These are phyloP conservation scores for Cataglyphis livida DNA, from an alignment of 2,888 invertebrate genomes.

Conservation along the genomic window DNA sequence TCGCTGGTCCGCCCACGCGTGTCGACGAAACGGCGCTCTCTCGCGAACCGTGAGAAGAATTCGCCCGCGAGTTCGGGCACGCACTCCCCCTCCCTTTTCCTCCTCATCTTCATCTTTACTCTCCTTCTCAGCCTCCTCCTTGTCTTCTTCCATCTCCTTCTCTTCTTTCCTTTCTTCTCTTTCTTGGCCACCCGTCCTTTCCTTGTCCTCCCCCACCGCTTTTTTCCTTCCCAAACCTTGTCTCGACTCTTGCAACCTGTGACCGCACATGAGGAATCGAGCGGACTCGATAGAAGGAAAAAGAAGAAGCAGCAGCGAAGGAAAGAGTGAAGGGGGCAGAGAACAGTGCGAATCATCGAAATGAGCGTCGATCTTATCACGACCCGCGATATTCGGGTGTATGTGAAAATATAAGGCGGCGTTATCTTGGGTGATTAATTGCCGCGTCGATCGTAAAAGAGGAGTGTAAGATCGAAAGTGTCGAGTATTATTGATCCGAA, in stretches of 20 bases:
- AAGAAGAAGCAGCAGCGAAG: neutral
- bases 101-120: neutral
- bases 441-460: slow-evolving; percentile 54
- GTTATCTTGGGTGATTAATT: slow-evolving; percentile 67
- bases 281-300: neutral
- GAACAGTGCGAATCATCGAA: slow-evolving; percentile 70
- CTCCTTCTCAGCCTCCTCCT: too few species aligned
- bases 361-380: slow-evolving; percentile 66
- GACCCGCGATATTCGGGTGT: slow-evolving; percentile 59
- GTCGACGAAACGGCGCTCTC: slow-evolving; percentile 72
- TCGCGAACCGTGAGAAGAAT: slow-evolving; percentile 81
- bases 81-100: slow-evolving; percentile 10
- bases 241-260: slow-evolving; percentile 63
- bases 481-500: slow-evolving; percentile 22
- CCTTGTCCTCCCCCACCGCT: neutral
- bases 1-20: slow-evolving; percentile 81
- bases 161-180: slow-evolving; percentile 1
- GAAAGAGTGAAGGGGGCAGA: slow-evolving; percentile 22
- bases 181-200: slow-evolving; percentile 5
- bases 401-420: slow-evolving; percentile 61
- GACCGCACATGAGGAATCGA: slow-evolving; percentile 58
- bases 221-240: slow-evolving; percentile 59
- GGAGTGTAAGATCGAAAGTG: slow-evolving; percentile 19
- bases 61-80: slow-evolving; percentile 74
- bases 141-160: neutral